These are phyloP conservation scores for Heliothis peltigera DNA, from an alignment of 2,888 invertebrate genomes.

Conservation along the genomic window DNA sequence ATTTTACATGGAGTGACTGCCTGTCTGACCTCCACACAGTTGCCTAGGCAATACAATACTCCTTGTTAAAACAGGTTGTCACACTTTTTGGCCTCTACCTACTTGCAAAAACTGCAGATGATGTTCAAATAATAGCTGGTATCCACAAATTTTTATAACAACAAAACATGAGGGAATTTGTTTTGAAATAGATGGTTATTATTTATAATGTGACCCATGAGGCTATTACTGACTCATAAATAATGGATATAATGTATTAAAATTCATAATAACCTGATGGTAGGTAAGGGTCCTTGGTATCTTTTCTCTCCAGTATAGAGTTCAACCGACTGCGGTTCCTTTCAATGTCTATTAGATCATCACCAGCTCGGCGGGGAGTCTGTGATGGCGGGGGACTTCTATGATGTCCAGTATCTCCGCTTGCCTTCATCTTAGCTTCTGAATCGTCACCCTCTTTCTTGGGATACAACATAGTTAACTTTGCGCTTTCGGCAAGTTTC, in stretches of 20 bases:
- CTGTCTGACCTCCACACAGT: too few relatives aligned
- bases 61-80: too few relatives aligned
- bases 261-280: conserved; percentile 75
- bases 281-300: conserved; percentile 82
- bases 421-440: conserved; percentile 81
- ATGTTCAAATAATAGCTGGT: too few relatives aligned
- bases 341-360: conserved; percentile 76
- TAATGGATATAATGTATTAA: not conserved
- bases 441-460: conserved; percentile 76
- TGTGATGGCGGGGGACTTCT: conserved; percentile 65
- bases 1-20: too few relatives aligned
- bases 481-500: conserved; percentile 79
- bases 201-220: too few relatives aligned
- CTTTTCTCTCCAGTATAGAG: conserved; percentile 83
- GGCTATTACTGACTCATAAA: not conserved
- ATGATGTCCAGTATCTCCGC: conserved; percentile 78
- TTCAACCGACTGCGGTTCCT: conserved; percentile 80
- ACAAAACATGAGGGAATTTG: too few relatives aligned
- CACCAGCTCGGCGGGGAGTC: conserved; percentile 71
- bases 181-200: too few relatives aligned
- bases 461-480: conserved; percentile 86
- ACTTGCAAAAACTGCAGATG: too few relatives aligned
- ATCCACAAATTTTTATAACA: too few relatives aligned
- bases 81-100: too few relatives aligned
- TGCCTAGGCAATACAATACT: too few relatives aligned